Evolutionary conservation across 2,797 vertebrate species (phyloP), one percentile per base, ranked within the genome.

Genomic region (Rhadinocentrus ornatus): DNA sequence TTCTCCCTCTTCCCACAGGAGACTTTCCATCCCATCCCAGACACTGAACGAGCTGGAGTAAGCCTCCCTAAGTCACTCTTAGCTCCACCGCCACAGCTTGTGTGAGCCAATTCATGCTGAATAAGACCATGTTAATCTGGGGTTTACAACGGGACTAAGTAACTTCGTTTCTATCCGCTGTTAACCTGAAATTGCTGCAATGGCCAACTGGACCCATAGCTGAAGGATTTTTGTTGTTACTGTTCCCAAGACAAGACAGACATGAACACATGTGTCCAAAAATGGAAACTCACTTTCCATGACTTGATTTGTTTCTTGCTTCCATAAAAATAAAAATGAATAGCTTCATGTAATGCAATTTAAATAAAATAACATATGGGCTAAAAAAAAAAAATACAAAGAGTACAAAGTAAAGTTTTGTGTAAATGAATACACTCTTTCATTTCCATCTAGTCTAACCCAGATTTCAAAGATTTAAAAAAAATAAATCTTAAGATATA

Each of bases 51-150:
- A 92, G 91, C 87, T 73, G 62, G 86, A 73, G 78, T 93, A 93
- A 93, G 91, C 92, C 91, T 73, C 80, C 54, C 86, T 92, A 93
- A 93, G 87, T 90, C 92, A 84, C 81, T 87, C 76, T 90, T 78
- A 92, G 90, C 91, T 90, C 81, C 73, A 56, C 71, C 83, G 86
- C 88, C 86, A 86, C 83, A 75, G 88, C 74, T 81, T 73, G 75
- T 89, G 85, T 85, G 85, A 92, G 87, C 90, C 88, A 86, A 89
- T 88, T 91, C 87, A 92, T 90, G 89, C 92, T 88, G 89, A 90
- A 91, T 92, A 91, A 93, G 87, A 92, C 84, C 89, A 80, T 89
- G 90, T 91, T 93, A 92, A 93, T 91, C 91, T 88, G 87, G 90
- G 88, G 63, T 92, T 92, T 89, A 88, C 80, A 71, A 80, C 32